Evolutionary conservation across 1,140 invertebrate genomes (phyloP), one percentile per base, ranked within the genome.

Genomic region (Homarus americanus): DNA sequence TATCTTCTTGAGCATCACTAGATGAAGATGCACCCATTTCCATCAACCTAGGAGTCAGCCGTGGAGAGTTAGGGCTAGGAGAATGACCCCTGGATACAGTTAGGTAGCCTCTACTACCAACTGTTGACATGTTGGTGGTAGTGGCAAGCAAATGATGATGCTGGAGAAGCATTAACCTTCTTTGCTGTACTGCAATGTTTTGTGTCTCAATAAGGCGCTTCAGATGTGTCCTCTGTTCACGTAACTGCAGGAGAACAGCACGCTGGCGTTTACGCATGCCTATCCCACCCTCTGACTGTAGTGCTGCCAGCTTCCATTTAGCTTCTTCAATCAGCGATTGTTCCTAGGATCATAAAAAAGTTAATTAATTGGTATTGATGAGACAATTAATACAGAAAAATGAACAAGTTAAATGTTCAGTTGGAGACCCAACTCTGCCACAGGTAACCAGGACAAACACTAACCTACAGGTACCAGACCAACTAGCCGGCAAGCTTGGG

Each of bases 271-370:
- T 83, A 15, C 91, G 86, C 32, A 92, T 20, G 20, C 85, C 58
- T 72, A 80, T 49, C 12, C 91, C 91, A 20, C 91, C 91, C 58
- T 92, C 91, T 24, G 85, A 78, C 80, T 92, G 85, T 12, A 88
- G 41, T 40, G 91, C 69, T 49, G 80, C 69, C 53, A 92, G 36
- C 24, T 92, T 92, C 86, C 85, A 89, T 69, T 53, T 83, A 49
- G 91, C 86, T 49, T 92, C 91, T 72, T 92, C 86, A 49, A 92
- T 80, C 36, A 92, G 58, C 5, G 86, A 88, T n/a, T 89, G 85
- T 58, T 92, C 91, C 91, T 92, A n/a, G 49, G 34, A 20, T 40
- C 34, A 85, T 17, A 41, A 34, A 32, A 72, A 41, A 20, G n/a
- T n/a, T n/a, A n/a, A n/a, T n/a, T n/a, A n/a, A n/a, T n/a, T n/a